phyloP scores from a whole-genome alignment of 1,140 invertebrate genomes.

The Chlorops oryzae region DNA sequence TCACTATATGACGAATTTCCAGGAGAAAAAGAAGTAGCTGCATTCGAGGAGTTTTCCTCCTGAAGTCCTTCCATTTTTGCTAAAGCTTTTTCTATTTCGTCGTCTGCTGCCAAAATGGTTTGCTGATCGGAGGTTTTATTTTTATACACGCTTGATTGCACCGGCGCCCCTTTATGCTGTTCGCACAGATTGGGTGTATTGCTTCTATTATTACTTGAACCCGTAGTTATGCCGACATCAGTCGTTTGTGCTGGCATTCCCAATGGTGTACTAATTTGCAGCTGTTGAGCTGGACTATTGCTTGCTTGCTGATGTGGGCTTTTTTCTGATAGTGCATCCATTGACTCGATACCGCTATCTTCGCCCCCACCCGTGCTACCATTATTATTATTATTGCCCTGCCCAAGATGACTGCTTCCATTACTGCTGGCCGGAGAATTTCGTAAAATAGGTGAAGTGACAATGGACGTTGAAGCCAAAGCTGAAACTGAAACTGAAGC shows the following conservation, averaged over 20 bases:
- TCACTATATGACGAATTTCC: too few relatives aligned
- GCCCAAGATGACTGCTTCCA: conserved; percentile 37
- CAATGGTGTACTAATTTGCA: conserved; percentile 10
- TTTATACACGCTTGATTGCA: too few relatives aligned
- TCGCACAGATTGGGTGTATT: not conserved
- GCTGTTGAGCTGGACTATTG: conserved; percentile 33
- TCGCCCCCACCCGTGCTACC: conserved; percentile 73
- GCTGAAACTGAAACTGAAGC: too few relatives aligned
- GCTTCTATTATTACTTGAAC: not conserved
- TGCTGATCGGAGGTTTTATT: too few relatives aligned
- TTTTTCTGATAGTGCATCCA: conserved; percentile 88
- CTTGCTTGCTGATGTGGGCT: conserved; percentile 76
- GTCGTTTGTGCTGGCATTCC: not conserved
- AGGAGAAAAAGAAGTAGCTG: too few relatives aligned
- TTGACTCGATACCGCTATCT: conserved; percentile 87
- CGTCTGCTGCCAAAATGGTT: conserved; percentile 49
- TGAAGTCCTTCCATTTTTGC: conserved; percentile 60
- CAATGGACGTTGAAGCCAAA: too few relatives aligned
- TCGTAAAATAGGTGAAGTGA: conserved; percentile 22
- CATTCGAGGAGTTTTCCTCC: conserved; percentile 18
- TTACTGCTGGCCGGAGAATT: conserved; percentile 53
- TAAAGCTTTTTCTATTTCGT: conserved; percentile 60
- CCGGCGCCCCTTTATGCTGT: too few relatives aligned
- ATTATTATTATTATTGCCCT: conserved; percentile 44
- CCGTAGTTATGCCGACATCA: not conserved